phyloP scores from a whole-genome alignment of 2,113 vertebrate genomes.

The Chaenogobius annularis region DNA sequence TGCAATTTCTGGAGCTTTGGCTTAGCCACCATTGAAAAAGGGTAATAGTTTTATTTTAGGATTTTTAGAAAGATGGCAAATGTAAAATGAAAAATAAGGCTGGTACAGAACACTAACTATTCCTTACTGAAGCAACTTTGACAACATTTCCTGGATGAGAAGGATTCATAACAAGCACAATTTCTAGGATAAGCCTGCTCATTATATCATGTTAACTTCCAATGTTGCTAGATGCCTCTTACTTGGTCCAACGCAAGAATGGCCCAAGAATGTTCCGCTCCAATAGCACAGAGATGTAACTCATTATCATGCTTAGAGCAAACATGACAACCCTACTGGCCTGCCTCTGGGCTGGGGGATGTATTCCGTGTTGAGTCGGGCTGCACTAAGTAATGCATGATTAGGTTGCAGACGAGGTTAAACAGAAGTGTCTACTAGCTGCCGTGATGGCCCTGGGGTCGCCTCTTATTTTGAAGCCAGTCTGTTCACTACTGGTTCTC shows the following conservation, averaged over 20 bases:
- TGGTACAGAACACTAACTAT: neutral
- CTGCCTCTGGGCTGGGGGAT: neutral
- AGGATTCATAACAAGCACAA: neutral
- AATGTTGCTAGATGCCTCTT: neutral
- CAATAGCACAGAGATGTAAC: neutral
- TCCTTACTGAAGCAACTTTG: neutral
- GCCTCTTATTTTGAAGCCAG: too few relatives aligned
- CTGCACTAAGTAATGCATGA: neutral
- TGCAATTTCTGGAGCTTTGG: neutral
- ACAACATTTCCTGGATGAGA: neutral
- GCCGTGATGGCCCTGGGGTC: too few relatives aligned
- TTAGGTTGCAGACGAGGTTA: neutral
- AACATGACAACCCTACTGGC: neutral
- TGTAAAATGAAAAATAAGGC: neutral
- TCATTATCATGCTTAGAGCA: neutral
- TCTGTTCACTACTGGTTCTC: too few relatives aligned
- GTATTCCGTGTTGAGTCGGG: neutral
- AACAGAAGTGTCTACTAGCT: neutral
- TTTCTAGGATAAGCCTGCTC: neutral
- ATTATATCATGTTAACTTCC: neutral
- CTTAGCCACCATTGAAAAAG: neutral
- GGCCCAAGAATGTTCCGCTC: neutral
- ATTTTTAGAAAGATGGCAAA: neutral
- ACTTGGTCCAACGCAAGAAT: neutral
- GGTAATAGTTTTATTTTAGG: neutral